Base-by-base conservation (phyloP, 64 coral and sea anemone genomes). In the Dendronephthya gigantea region DNA sequence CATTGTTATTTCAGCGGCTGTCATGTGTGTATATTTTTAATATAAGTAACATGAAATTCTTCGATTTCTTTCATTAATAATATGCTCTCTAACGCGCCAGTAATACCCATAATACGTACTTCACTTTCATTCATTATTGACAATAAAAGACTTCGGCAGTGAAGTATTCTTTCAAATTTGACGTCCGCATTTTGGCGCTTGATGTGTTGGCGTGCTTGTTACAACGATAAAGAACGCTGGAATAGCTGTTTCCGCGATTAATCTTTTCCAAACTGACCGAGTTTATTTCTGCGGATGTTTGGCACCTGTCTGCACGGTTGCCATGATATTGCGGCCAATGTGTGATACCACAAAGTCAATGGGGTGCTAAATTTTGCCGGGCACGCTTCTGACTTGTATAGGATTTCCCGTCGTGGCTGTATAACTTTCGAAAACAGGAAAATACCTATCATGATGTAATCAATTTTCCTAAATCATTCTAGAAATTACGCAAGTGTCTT, bases 231-330 rank as follows among this genome's bases (percentile, higher is more conserved):
- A 62, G 55, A 62, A 62, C 6, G 25, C 17, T 62, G 7, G 55
- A n/a, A 62, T 62, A 62, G 55, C 55, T 62, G 55, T n/a, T 62
- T 62, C 55, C 55, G 55, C 55, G 55, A 62, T 62, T 62, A 62
- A 62, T 62, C 55, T 62, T 17, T 62, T 27, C 6, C 25, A 62
- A 62, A n/a, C 19, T n/a, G 25, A n/a, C n/a, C n/a, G n/a, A n/a
- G 55, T 62, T 62, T 22, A 15, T 27, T 62, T 62, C 25, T 62
- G 55, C 25, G 19, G 19, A 62, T 27, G 8, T 62, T 19, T 27
- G 6, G 55, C 55, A 62, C 55, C 55, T 2, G 25, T 62, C 19
- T 62, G 55, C 25, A 27, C 25, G 55, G 55, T 62, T 62, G 17
- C 55, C 55, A n/a, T n/a, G 25, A n/a, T 22, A 12, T 52, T 22